These are phyloP conservation scores for Pyrgilauda ruficollis DNA, from an alignment of 2,113 vertebrate species.

Conservation along the genomic window DNA sequence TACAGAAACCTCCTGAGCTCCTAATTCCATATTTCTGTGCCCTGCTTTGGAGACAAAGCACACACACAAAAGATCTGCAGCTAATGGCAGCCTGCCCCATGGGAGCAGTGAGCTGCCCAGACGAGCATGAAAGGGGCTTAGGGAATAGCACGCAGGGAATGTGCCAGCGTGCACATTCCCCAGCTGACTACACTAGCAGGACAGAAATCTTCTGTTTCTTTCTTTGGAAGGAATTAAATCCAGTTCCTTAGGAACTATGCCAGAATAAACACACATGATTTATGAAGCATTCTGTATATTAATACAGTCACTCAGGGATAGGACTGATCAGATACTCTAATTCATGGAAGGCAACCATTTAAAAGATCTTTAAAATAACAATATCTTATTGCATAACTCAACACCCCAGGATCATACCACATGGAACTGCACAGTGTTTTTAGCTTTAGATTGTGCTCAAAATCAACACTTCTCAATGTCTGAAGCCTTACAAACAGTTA, in stretches of 20 bases:
- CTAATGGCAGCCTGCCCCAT: background rate
- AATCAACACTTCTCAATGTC: background rate
- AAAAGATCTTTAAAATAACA: background rate
- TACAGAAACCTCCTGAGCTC: background rate
- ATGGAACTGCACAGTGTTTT: background rate
- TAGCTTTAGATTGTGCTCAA: background rate
- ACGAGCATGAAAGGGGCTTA: background rate
- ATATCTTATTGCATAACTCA: background rate
- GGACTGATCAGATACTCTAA: background rate
- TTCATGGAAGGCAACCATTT: background rate
- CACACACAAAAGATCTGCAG: background rate
- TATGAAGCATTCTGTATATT: background rate
- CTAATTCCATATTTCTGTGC: background rate
- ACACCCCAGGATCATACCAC: background rate
- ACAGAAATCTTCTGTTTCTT: background rate
- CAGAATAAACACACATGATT: constrained; percentile 42
- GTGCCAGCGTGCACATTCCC: background rate
- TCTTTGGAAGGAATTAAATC: constrained; percentile 1
- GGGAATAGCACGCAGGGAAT: background rate
- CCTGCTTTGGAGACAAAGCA: background rate
- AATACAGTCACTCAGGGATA: background rate
- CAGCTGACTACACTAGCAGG: background rate
- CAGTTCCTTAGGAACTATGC: constrained; percentile 5
- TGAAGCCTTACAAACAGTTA: background rate
- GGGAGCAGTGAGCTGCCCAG: background rate